A percentile compares a stretch with the other conserved stretches of the same genome.
Conservation (phyloP, 2,797 vertebrate species). For the Euphonia xanthogaster region DNA sequence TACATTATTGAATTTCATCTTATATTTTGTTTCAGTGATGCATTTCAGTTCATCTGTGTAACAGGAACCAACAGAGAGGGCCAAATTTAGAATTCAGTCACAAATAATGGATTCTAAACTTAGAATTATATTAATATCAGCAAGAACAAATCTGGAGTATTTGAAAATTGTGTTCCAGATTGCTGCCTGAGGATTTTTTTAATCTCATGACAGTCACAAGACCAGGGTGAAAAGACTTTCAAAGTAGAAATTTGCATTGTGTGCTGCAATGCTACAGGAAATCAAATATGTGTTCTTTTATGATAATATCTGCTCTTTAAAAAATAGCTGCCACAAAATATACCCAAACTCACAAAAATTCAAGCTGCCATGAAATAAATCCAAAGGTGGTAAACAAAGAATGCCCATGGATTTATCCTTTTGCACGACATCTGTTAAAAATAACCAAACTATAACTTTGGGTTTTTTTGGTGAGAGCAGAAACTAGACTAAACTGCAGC, state of each 20-base stretch:
- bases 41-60: constrained; percentile 45
- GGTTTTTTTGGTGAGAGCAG: neutral
- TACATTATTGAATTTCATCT: constrained; percentile 27
- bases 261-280: neutral
- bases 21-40: constrained; percentile 45
- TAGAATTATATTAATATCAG: constrained; percentile 62
- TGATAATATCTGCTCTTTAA: neutral
- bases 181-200: constrained; percentile 55
- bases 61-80: constrained; percentile 41
- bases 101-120: constrained; percentile 65
- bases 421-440: neutral
- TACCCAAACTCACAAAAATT: neutral
- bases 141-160: constrained; percentile 55
- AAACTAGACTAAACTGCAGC: neutral
- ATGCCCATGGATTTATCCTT: neutral
- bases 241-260: constrained; percentile 8
- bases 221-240: constrained; percentile 23
- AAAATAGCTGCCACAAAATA: neutral
- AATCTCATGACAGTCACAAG: constrained; percentile 55
- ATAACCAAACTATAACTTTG: neutral
- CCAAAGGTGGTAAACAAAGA: neutral
- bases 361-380: neutral
- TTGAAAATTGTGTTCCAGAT: constrained; percentile 53
- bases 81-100: constrained; percentile 53
- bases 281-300: neutral